Base-by-base conservation (phyloP, 2,113 vertebrate genomes). In the Peromyscus leucopus region DNA sequence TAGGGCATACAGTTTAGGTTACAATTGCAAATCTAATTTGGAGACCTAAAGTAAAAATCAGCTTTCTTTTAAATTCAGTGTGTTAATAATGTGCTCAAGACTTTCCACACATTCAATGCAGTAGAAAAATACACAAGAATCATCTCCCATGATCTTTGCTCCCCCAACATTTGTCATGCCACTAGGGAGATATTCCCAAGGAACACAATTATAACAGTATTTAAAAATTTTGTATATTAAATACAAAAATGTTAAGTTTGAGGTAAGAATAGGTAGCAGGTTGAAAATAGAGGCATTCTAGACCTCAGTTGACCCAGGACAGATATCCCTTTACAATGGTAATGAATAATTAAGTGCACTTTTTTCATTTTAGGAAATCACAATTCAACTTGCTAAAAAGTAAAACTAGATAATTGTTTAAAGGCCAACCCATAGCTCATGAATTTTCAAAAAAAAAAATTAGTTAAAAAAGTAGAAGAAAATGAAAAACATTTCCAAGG, bases 21-120 rank as follows among this genome's bases (percentile, higher is more conserved):
- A 94, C 88, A 95, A 96, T 17, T 91, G 51, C n/a, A 86, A 94
- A 97, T 94, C 72, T 94, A 95, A 96, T 92, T 97, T 95, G 85
- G 74, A 97, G 55, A 85, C 31, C n/a, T 95, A 78, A 93, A 85
- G 22, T 78, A 95, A 89, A 97, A 94, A 55, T 76, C 61, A 90
- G 15, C 22, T 92, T 95, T 59, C 15, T 46, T 89, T 96, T 95
- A 93, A 82, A 90, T 83, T 96, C 39, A 74, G 67, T 69, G 82
- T 87, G 21, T 22, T 87, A 85, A 89, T 71, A 91, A 89, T 55
- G 12, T 89, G 65, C 92, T 48, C 36, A 74, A 46, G 28, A 5
- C 4, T 83, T 90, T 79, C n/a, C 86, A 42, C 51, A 9, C 2
- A 17, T 55, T 22, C 42, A 85, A 89, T 85, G 7, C 31, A 61